Base-by-base conservation (phyloP, 1,140 invertebrate species). In the Drosophila kikkawai region DNA sequence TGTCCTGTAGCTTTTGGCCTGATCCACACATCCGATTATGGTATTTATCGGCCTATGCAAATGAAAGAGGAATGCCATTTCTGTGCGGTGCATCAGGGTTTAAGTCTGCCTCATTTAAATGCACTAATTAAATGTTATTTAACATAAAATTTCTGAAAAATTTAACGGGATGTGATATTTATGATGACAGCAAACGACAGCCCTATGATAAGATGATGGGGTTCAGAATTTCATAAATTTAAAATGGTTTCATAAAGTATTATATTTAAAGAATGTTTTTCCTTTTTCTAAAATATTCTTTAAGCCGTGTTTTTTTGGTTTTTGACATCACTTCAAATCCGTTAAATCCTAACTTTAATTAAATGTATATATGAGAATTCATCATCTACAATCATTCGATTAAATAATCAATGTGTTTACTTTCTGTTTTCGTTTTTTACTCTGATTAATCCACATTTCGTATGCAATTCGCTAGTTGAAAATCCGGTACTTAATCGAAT, bases 401-500 rank as follows among this genome's bases (percentile, higher is more conserved):
- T 44, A 26, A 65, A 61, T 39, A 61, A 44, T 32, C 55, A 65
- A 41, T 71, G 44, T 55, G 50, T 22, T 74, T 45, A n/a, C 22
- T 41, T 78, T 41, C 11, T 51, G 66, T 50, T 57, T 48, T 42
- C 12, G 34, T 19, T 58, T 59, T 53, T 36, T 44, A 12, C 26
- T 29, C 51, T 55, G 75, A 79, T 79, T 79, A 69, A 58, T 53
- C 44, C 75, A 78, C 19, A 74, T 73, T 82, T 65, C 45, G 50
- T 37, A 29, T 77, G 55, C 59, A 57, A 68, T 78, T 75, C 74
- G 74, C 51, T 51, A 51, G 53, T 56, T 48, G 4, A 61, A 78
- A 65, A 79, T 70, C 37, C 68, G 65, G 65, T 45, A 83, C 84
- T 84, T 88, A 78, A 87, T 87, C 68, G 85, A 87, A 87, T 88